Conservation (phyloP, 2,113 vertebrate species). For the Melanerpes aurifrons region DNA sequence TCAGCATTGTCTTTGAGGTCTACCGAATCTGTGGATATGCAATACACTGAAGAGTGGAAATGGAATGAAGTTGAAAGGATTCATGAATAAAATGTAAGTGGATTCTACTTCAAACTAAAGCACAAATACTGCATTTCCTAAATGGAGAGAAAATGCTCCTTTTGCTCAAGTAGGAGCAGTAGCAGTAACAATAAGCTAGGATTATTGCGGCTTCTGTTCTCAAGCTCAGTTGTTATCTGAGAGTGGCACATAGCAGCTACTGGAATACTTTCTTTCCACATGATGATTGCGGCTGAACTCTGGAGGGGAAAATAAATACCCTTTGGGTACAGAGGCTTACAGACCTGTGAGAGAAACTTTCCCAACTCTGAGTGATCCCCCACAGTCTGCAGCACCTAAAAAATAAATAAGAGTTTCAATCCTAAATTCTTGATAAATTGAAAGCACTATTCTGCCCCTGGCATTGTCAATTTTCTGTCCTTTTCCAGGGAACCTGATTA, state of each 20-base stretch:
- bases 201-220: constrained; percentile 34
- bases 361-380: background rate
- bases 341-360: background rate
- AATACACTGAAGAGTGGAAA: constrained; percentile 7
- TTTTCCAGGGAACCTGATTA: constrained; percentile 54
- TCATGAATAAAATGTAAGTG: constrained; percentile 57
- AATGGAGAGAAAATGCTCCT: constrained; percentile 48
- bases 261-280: background rate
- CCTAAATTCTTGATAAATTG: constrained; percentile 30
- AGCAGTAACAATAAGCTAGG: constrained; percentile 1
- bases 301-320: background rate
- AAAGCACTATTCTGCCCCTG: background rate
- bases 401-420: constrained; percentile 22
- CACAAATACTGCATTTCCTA: constrained; percentile 22
- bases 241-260: background rate
- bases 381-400: background rate
- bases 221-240: background rate
- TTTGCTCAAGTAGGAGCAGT: constrained; percentile 30
- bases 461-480: constrained; percentile 36
- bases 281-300: background rate
- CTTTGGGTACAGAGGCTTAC: background rate
- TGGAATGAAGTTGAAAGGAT: constrained; percentile 46
- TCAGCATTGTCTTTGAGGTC: constrained; percentile 49
- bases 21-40: constrained; percentile 9
- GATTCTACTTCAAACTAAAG: constrained; percentile 38